phyloP scores from a whole-genome alignment of 2,888 invertebrate species.

The Leucophenga montana region DNA sequence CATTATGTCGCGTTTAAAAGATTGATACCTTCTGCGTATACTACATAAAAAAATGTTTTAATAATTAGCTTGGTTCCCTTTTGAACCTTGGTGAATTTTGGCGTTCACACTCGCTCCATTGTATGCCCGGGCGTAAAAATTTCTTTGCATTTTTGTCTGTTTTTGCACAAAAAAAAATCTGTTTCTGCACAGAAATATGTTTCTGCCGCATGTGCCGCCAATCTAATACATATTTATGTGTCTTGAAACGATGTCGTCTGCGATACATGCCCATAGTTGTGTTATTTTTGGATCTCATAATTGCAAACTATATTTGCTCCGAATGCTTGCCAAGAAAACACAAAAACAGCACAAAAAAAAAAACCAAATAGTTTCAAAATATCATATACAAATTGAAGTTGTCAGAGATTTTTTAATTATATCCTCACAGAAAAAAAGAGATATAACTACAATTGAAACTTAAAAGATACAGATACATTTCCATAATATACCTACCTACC shows the following conservation, averaged over 20 bases:
- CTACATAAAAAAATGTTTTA: no score
- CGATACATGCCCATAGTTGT: constrained; percentile 49
- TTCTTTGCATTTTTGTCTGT: neutral
- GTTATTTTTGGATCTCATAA: constrained; percentile 65
- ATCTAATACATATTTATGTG: constrained; percentile 11
- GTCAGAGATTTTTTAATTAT: constrained; percentile 32
- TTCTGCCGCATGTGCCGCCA: constrained; percentile 26
- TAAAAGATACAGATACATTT: neutral
- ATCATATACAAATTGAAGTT: constrained; percentile 15
- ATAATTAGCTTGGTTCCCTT: no score
- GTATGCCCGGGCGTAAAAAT: constrained; percentile 1
- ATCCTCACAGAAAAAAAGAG: neutral
- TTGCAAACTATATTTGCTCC: constrained; percentile 54
- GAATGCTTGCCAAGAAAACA: constrained; percentile 34
- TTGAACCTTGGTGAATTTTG: neutral
- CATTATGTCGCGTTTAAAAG: neutral
- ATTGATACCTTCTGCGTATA: neutral
- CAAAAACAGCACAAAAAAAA: constrained; percentile 43
- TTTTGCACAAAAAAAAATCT: neutral
- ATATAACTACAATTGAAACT: neutral
- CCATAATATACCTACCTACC: neutral
- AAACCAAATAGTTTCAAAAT: neutral
- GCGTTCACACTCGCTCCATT: neutral
- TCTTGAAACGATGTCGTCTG: neutral
- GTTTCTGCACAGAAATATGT: neutral